Percentiles rank a stretch among this genome's conserved stretches.
phyloP scores from a whole-genome alignment of 2,797 vertebrate genomes.

The Syndactyla subalaris region DNA sequence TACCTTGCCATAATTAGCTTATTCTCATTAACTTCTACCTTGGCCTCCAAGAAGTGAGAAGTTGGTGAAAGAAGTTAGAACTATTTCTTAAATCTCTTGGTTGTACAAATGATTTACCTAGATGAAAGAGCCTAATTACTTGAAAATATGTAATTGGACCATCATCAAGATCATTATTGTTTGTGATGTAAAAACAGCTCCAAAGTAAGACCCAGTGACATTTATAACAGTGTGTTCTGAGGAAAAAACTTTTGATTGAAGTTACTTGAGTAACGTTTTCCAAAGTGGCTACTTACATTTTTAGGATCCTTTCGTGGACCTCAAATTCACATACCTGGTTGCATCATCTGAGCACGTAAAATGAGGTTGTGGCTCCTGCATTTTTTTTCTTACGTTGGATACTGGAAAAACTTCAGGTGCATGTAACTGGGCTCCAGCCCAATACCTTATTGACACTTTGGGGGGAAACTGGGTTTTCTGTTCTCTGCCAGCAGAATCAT shows the following conservation, averaged over 20 bases:
- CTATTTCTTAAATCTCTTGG: slow-evolving; percentile 2
- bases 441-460: neutral
- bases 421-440: neutral
- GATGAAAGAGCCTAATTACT: slow-evolving; percentile 45
- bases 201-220: neutral
- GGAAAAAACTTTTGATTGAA: neutral
- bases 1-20: slow-evolving; percentile 40
- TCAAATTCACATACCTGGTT: neutral
- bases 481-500: neutral
- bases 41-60: neutral
- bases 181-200: neutral
- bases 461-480: neutral
- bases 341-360: neutral
- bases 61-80: slow-evolving; percentile 10
- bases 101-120: neutral
- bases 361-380: neutral
- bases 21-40: slow-evolving; percentile 26
- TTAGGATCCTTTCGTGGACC: neutral
- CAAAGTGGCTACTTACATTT: neutral
- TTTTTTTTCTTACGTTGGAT: neutral
- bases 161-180: neutral
- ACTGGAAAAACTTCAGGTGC: neutral
- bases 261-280: fast-evolving
- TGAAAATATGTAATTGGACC: neutral
- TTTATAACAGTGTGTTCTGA: neutral